These are phyloP conservation scores for Hydropsyche tenuis DNA, from an alignment of 1,140 invertebrate species.

Conservation along the genomic window DNA sequence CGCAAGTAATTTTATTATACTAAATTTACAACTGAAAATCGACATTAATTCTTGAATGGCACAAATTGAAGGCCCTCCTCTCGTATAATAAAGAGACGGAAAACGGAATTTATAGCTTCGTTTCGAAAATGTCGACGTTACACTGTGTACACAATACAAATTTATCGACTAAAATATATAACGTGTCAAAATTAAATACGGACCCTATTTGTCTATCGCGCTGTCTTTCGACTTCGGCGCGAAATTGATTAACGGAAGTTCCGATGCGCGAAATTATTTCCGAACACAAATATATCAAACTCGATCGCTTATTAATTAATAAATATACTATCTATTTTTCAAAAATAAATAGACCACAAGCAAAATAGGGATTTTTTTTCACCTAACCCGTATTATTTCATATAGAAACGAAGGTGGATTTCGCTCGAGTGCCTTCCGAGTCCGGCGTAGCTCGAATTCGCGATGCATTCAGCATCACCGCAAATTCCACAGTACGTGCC, in stretches of 20 bases:
- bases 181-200: conserved; percentile 19
- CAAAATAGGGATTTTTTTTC: too few species aligned
- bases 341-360: too few species aligned
- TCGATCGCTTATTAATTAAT: too few species aligned
- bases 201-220: conserved; percentile 1
- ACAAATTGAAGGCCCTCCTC: conserved; percentile 2
- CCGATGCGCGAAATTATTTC: neutral
- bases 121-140: neutral
- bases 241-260: conserved; percentile 16
- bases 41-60: neutral
- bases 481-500: neutral
- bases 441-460: too few species aligned
- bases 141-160: neutral
- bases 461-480: too few species aligned
- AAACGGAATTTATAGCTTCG: neutral
- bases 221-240: neutral
- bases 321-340: too few species aligned
- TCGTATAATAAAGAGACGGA: neutral
- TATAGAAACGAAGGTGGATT: too few species aligned
- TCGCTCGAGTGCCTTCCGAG: too few species aligned
- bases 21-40: neutral
- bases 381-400: too few species aligned
- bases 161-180: conserved; percentile 14
- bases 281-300: too few species aligned
- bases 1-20: too few species aligned